These are phyloP conservation scores for Protobothrops mucrosquamatus DNA, from an alignment of 2,113 vertebrate genomes.

Conservation along the genomic window DNA sequence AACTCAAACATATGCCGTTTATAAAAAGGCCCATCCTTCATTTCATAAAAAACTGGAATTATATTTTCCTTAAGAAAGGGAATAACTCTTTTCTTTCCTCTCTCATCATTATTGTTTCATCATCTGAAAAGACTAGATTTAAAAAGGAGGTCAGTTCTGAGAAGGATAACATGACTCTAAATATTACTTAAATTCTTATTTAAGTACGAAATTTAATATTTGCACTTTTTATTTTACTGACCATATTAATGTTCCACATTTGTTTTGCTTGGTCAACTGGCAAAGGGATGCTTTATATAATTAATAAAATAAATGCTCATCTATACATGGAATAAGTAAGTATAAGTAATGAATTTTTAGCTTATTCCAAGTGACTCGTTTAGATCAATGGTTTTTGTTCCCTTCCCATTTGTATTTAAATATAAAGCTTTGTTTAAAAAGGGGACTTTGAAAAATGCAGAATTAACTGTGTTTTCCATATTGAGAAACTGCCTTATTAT, in stretches of 20 bases:
- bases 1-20: background rate
- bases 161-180: background rate
- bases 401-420: background rate
- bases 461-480: slow-evolving; percentile 25
- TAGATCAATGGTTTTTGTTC: background rate
- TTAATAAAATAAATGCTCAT: background rate
- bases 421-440: background rate
- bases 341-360: background rate
- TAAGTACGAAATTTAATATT: background rate
- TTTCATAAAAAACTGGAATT: background rate
- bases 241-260: background rate
- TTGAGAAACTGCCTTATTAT: slow-evolving; percentile 7
- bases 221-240: background rate
- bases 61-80: background rate
- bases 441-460: background rate
- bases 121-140: background rate
- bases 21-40: background rate
- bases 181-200: background rate
- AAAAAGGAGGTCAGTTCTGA: background rate
- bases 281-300: background rate
- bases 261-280: background rate
- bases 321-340: background rate
- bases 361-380: background rate
- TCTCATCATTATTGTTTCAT: background rate
- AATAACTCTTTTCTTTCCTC: background rate